phyloP scores from a whole-genome alignment of 2,113 vertebrate genomes.

The Rallus limicola region DNA sequence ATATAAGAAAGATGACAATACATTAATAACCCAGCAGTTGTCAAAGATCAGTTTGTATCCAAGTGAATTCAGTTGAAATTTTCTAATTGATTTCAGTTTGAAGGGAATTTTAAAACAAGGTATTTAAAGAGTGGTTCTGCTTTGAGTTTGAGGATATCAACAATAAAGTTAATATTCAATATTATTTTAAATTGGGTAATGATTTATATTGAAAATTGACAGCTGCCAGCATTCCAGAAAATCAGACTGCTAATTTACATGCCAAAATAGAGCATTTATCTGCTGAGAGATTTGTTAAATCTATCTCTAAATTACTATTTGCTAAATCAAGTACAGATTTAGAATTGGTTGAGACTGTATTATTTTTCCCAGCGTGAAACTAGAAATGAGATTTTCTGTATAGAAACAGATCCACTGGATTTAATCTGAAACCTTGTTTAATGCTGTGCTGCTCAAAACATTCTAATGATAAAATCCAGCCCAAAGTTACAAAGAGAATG shows the following conservation, averaged over 20 bases:
- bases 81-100: neutral
- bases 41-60: neutral
- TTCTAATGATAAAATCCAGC: neutral
- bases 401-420: neutral
- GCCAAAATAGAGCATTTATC: neutral
- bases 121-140: neutral
- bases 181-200: neutral
- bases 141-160: neutral
- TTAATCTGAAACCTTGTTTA: neutral
- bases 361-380: neutral
- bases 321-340: neutral
- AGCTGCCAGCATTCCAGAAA: conserved; percentile 32
- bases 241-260: neutral
- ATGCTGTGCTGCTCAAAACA: neutral
- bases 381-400: neutral
- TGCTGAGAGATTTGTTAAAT: neutral
- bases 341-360: neutral
- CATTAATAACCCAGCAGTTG: neutral
- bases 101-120: neutral
- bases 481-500: neutral
- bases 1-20: neutral
- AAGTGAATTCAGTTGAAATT: neutral
- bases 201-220: neutral
- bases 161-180: neutral
- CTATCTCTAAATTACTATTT: neutral